Percentiles rank a stretch among this genome's conserved stretches.
These are phyloP conservation scores for Capreolus pygargus DNA, from an alignment of 2,113 vertebrate species.

Conservation along the genomic window DNA sequence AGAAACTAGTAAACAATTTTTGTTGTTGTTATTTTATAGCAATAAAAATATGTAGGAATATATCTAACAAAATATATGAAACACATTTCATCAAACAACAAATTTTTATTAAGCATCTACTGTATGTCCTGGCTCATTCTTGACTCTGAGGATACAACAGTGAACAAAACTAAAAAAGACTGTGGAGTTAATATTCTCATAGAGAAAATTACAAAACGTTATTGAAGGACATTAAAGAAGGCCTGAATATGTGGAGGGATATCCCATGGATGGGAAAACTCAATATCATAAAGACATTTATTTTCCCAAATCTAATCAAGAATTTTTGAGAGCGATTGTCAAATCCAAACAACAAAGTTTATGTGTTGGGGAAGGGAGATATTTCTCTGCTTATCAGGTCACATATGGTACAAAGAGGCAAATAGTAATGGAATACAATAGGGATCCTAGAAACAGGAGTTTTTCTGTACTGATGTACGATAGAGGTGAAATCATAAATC, in stretches of 20 bases:
- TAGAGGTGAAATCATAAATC: neutral
- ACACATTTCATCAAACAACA: neutral
- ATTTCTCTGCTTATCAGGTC: neutral
- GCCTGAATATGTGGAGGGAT: neutral
- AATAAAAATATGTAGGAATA: neutral
- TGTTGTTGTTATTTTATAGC: neutral
- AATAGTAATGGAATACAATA: neutral
- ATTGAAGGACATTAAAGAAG: conserved; percentile 1
- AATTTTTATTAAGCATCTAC: neutral
- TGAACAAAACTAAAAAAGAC: neutral
- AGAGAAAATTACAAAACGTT: neutral
- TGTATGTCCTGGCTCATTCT: neutral
- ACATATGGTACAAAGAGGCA: neutral
- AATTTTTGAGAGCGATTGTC: neutral
- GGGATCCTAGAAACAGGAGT: neutral
- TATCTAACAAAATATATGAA: neutral
- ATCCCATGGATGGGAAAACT: neutral
- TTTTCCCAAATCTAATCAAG: conserved; percentile 9
- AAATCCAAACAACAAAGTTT: neutral
- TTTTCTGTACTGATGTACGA: neutral
- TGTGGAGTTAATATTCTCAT: neutral
- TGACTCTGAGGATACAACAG: neutral
- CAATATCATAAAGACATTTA: neutral
- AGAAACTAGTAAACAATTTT: neutral
- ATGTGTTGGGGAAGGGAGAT: neutral